A percentile compares a stretch with the other conserved stretches of the same genome.
Evolutionary conservation across 2,113 vertebrate species (phyloP).

Genomic region (Choloepus hoffmanni): DNA sequence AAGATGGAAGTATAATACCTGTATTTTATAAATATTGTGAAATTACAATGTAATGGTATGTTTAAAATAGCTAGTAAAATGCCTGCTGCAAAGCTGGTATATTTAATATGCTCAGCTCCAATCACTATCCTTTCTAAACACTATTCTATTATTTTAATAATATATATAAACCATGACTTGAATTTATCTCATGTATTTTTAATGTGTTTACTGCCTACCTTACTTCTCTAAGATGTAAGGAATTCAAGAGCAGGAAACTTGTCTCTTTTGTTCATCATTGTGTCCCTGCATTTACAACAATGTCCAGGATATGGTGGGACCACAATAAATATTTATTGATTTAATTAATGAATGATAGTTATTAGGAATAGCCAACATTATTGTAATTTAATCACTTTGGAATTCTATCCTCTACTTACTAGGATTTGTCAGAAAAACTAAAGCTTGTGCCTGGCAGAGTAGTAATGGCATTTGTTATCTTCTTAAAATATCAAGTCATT

Average conservation of each 20-base stretch:
- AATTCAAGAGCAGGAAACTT: background rate
- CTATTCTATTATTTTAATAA: background rate
- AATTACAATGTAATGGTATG: background rate
- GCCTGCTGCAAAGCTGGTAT: background rate
- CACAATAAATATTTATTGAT: background rate
- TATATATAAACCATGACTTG: background rate
- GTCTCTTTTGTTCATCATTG: background rate
- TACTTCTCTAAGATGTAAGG: background rate
- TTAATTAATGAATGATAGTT: background rate
- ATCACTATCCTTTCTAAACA: background rate
- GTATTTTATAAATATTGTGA: background rate
- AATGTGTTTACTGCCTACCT: background rate
- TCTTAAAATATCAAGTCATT: background rate
- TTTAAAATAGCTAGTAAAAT: background rate
- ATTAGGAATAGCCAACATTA: background rate
- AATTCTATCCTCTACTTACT: background rate
- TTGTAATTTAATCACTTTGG: background rate
- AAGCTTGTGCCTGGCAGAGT: background rate
- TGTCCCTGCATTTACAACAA: background rate
- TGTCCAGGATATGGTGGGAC: background rate
- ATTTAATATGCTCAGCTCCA: background rate
- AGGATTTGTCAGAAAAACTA: background rate
- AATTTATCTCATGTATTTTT: background rate
- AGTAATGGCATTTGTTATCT: constrained; percentile 20
- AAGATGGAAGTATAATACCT: background rate